Evolutionary conservation across 1,140 invertebrate species (phyloP).

Genomic region (Oedothorax gibbosus): DNA sequence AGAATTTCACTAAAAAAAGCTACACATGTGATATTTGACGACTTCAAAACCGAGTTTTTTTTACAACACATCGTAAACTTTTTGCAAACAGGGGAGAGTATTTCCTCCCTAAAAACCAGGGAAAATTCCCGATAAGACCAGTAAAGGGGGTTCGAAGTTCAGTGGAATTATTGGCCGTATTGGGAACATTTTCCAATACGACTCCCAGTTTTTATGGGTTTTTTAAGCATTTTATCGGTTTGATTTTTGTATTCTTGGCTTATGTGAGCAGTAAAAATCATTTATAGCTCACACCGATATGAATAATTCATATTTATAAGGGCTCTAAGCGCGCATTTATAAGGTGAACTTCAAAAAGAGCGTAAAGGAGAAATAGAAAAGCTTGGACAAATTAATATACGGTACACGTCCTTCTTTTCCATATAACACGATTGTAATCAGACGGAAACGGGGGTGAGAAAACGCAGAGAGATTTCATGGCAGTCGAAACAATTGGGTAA

Average conservation of each 20-base stretch:
- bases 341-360: slow-evolving; percentile 31
- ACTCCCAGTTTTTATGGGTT: slow-evolving; percentile 53
- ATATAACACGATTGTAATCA: slow-evolving; percentile 12
- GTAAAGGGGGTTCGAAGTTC: slow-evolving; percentile 23
- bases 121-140: too few relatives aligned
- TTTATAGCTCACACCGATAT: slow-evolving; percentile 56
- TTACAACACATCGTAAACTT: too few relatives aligned
- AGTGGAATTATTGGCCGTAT: slow-evolving; percentile 46
- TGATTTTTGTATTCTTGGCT: slow-evolving; percentile 58
- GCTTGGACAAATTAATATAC: slow-evolving; percentile 37
- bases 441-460: too few relatives aligned
- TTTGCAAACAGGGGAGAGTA: too few relatives aligned
- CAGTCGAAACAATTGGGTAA: too few relatives aligned
- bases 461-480: too few relatives aligned
- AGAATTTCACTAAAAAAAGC: too few relatives aligned
- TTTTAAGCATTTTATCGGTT: slow-evolving; percentile 61
- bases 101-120: too few relatives aligned
- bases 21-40: too few relatives aligned
- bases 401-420: slow-evolving; percentile 9
- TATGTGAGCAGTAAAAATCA: slow-evolving; percentile 57
- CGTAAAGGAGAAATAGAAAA: slow-evolving; percentile 14
- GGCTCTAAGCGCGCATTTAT: slow-evolving; percentile 51
- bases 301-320: slow-evolving; percentile 59
- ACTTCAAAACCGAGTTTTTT: too few relatives aligned
- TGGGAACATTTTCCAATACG: slow-evolving; percentile 49